These are phyloP conservation scores for Camponotus floridanus DNA, from an alignment of 1,140 invertebrate genomes.

Conservation along the genomic window DNA sequence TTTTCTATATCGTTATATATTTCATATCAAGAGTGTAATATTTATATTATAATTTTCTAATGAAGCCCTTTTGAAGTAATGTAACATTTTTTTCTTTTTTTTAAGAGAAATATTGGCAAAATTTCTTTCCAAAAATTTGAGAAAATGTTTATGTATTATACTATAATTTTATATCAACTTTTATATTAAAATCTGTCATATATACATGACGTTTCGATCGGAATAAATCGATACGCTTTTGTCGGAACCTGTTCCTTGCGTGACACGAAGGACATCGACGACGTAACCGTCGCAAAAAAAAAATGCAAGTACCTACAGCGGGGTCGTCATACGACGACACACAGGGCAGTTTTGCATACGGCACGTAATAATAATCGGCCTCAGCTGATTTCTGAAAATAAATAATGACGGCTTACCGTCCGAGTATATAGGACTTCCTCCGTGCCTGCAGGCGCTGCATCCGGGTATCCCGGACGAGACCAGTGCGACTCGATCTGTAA, in stretches of 20 bases:
- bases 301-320: not conserved
- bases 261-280: slow-evolving; percentile 24
- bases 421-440: slow-evolving; percentile 81
- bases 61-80: too few species aligned
- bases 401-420: slow-evolving; percentile 74
- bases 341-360: slow-evolving; percentile 19
- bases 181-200: too few species aligned
- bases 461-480: slow-evolving; percentile 82
- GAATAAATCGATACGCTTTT: not conserved
- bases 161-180: too few species aligned
- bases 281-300: not conserved
- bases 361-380: slow-evolving; percentile 45
- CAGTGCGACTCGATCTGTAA: slow-evolving; percentile 82
- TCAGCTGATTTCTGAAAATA: slow-evolving; percentile 35
- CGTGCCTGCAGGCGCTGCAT: slow-evolving; percentile 81
- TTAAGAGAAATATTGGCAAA: too few species aligned
- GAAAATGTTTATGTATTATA: too few species aligned
- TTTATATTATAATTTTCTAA: too few species aligned
- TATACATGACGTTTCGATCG: not conserved
- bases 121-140: too few species aligned
- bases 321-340: not conserved
- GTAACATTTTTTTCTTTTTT: too few species aligned
- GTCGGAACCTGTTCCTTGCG: not conserved
- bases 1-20: too few species aligned
- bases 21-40: too few species aligned